phyloP scores from a whole-genome alignment of 2,888 invertebrate genomes.

The Fragum whitleyi region DNA sequence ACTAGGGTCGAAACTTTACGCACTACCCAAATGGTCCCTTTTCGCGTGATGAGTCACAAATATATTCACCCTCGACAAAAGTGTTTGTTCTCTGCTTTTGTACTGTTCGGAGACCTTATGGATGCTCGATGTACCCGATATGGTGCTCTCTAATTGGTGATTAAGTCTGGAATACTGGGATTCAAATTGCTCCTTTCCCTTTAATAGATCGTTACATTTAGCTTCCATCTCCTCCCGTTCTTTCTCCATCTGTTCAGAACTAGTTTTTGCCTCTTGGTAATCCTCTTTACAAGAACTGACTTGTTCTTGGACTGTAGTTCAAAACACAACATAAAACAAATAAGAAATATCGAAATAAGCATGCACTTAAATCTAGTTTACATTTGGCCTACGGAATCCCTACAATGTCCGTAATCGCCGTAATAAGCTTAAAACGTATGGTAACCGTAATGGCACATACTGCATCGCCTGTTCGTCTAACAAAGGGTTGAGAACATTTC shows the following conservation, averaged over 20 bases:
- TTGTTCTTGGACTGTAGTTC: conserved; percentile 43
- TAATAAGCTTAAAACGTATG: too few relatives aligned
- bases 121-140: conserved; percentile 37
- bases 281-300: conserved; percentile 42
- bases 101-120: conserved; percentile 49
- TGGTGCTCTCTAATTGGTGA: conserved; percentile 35
- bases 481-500: too few relatives aligned
- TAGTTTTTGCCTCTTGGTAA: conserved; percentile 48
- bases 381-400: too few relatives aligned
- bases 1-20: too few relatives aligned
- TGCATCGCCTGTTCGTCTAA: too few relatives aligned
- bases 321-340: not conserved
- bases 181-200: conserved; percentile 51
- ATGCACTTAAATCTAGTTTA: too few relatives aligned
- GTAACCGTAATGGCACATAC: too few relatives aligned
- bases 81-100: conserved; percentile 39
- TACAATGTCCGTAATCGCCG: too few relatives aligned
- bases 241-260: conserved; percentile 49
- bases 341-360: too few relatives aligned
- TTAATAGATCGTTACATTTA: conserved; percentile 43
- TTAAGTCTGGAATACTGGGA: conserved; percentile 41
- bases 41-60: too few relatives aligned
- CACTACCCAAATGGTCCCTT: too few relatives aligned
- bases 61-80: conserved; percentile 36
- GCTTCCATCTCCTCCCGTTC: conserved; percentile 60